Conservation (phyloP, 1,140 invertebrate genomes). For the Lordiphosa stackelbergi region DNA sequence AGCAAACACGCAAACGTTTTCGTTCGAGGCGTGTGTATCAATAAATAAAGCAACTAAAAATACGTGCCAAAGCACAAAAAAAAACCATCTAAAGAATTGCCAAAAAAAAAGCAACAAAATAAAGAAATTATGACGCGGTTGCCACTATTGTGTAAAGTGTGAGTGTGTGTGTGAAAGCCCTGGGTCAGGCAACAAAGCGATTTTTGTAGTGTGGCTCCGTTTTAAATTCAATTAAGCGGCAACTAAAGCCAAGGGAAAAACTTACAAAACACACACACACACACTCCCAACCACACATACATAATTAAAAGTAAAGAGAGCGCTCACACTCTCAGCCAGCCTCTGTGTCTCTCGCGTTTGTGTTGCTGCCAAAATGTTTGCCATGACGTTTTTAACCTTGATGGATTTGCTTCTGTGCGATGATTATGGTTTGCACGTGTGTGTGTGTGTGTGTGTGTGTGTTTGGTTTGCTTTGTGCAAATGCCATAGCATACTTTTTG, state of each 20-base stretch:
- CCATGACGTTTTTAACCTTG: constrained; percentile 63
- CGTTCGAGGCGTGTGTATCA: constrained; percentile 57
- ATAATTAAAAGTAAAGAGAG: constrained; percentile 16
- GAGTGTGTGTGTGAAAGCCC: constrained; percentile 2
- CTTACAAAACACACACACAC: constrained; percentile 8
- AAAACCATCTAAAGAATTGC: constrained; percentile 27
- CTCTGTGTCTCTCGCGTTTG: not conserved
- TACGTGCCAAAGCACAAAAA: constrained; percentile 46
- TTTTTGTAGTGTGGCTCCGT: constrained; percentile 20
- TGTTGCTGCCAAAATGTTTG: constrained; percentile 55
- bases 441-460: not conserved
- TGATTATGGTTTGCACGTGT: constrained; percentile 1
- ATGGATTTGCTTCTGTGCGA: constrained; percentile 34
- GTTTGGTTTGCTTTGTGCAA: constrained; percentile 18
- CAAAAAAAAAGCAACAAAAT: constrained; percentile 7
- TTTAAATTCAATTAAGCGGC: constrained; percentile 49
- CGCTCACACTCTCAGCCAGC: not conserved
- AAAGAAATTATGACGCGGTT: not conserved
- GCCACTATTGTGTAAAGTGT: constrained; percentile 3
- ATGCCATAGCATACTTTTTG: constrained; percentile 62
- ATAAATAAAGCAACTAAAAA: constrained; percentile 69
- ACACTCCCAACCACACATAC: not conserved
- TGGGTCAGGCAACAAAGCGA: no score
- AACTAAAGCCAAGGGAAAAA: constrained; percentile 4
- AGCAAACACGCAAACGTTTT: no score